phyloP scores from a whole-genome alignment of 2,797 vertebrate genomes.

The Phaenicophaeus curvirostris region DNA sequence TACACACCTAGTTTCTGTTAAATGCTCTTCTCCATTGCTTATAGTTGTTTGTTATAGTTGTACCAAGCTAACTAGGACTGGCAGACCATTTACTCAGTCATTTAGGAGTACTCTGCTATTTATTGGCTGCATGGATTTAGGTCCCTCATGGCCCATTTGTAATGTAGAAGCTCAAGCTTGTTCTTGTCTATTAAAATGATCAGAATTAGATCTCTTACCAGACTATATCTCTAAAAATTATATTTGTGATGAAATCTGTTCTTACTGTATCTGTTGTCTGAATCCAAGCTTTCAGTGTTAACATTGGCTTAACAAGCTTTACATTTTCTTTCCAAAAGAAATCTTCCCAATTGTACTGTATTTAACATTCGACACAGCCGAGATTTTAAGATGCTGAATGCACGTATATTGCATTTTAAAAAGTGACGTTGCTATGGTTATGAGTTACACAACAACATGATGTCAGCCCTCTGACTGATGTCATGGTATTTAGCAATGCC shows the following conservation, averaged over 20 bases:
- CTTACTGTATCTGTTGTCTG: background rate
- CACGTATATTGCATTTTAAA: conserved; percentile 44
- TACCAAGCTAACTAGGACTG: background rate
- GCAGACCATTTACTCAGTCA: background rate
- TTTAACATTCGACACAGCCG: conserved; percentile 49
- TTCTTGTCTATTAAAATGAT: background rate
- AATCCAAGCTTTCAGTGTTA: conserved; percentile 41
- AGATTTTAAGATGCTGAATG: conserved; percentile 48
- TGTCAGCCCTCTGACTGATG: conserved; percentile 69
- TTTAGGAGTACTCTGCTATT: background rate
- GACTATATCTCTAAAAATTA: background rate
- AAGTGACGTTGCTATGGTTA: conserved; percentile 63
- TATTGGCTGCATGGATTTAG: background rate
- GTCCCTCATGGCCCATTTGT: background rate
- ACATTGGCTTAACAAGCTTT: conserved; percentile 36
- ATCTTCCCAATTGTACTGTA: conserved; percentile 34
- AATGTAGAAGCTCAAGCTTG: background rate
- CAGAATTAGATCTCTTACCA: background rate
- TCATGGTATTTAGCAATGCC: conserved; percentile 76
- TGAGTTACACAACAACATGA: conserved; percentile 74
- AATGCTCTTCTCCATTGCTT: background rate
- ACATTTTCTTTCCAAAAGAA: conserved; percentile 59
- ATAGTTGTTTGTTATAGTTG: background rate
- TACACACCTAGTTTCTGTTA: background rate
- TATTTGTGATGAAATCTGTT: background rate